Evolutionary conservation across 2,888 invertebrate species (phyloP).

Genomic region (Ophion obscuratus): DNA sequence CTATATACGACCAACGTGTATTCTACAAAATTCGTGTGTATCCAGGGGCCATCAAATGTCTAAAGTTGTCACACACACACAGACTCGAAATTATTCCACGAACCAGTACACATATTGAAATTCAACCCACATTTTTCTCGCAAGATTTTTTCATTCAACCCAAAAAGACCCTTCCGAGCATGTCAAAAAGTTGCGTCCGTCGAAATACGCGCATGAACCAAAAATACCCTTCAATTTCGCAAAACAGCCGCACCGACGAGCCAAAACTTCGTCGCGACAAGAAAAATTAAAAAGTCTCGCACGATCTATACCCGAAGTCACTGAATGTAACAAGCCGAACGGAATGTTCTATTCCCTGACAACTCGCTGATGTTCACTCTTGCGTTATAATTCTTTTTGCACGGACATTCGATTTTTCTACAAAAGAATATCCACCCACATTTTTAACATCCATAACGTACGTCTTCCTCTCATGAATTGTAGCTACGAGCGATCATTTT

Average conservation of each 20-base stretch:
- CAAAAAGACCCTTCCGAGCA: not conserved
- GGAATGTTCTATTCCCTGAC: too few species aligned
- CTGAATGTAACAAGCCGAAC: too few species aligned
- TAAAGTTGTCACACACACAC: slow-evolving; percentile 17
- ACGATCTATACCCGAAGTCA: too few species aligned
- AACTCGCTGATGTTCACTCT: not conserved
- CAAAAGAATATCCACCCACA: not conserved
- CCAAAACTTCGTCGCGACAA: too few species aligned
- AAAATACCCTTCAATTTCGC: not conserved
- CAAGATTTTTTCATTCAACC: not conserved
- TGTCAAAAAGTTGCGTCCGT: not conserved
- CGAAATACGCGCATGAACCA: not conserved
- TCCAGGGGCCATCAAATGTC: slow-evolving; percentile 18
- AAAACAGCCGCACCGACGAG: too few species aligned
- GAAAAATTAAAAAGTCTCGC: too few species aligned
- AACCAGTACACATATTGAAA: not conserved
- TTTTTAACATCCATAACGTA: not conserved
- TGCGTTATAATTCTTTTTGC: not conserved
- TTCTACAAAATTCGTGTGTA: slow-evolving; percentile 18
- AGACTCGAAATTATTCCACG: slow-evolving; percentile 34
- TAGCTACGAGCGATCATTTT: not conserved
- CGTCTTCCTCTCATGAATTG: not conserved
- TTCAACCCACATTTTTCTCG: not conserved
- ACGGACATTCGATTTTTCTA: not conserved
- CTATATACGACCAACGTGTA: slow-evolving; percentile 19